A percentile compares a stretch with the other conserved stretches of the same genome.
Evolutionary conservation across 2,888 invertebrate species (phyloP).

Genomic region (Euzophera pinguis): DNA sequence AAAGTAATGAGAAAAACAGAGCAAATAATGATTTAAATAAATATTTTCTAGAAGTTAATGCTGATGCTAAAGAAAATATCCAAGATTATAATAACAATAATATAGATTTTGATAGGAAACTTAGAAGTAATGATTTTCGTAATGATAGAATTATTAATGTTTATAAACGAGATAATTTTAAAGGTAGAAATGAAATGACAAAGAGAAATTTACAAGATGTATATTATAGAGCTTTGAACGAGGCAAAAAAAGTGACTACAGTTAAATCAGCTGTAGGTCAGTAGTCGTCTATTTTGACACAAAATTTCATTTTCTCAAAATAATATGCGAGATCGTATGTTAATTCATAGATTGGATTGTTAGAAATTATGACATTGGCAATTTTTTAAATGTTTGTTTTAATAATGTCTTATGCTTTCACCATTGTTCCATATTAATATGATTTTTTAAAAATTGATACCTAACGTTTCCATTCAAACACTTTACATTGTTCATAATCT

Average conservation of each 20-base stretch:
- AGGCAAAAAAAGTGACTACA: constrained; percentile 37
- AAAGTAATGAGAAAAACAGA: not conserved
- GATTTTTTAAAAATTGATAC: no score
- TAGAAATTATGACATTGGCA: no score
- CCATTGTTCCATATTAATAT: no score
- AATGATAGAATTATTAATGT: not conserved
- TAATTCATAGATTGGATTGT: no score
- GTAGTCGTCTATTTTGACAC: not conserved
- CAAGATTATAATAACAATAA: not conserved
- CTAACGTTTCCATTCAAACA: no score
- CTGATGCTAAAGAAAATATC: not conserved
- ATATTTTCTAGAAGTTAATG: not conserved
- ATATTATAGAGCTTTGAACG: constrained; percentile 41
- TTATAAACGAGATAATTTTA: not conserved
- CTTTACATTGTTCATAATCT: no score
- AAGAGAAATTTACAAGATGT: constrained; percentile 44
- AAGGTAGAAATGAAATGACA: constrained; percentile 1
- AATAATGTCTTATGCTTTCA: no score
- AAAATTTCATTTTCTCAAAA: no score
- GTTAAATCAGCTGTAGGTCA: constrained; percentile 15
- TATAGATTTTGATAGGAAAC: not conserved
- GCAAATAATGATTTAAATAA: not conserved
- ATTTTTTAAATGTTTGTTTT: no score
- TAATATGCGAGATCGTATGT: no score
- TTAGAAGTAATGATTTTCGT: not conserved